Percentiles rank a stretch among this genome's conserved stretches.
Evolutionary conservation across 2,797 vertebrate species (phyloP).

Genomic region (Salmo trutta): DNA sequence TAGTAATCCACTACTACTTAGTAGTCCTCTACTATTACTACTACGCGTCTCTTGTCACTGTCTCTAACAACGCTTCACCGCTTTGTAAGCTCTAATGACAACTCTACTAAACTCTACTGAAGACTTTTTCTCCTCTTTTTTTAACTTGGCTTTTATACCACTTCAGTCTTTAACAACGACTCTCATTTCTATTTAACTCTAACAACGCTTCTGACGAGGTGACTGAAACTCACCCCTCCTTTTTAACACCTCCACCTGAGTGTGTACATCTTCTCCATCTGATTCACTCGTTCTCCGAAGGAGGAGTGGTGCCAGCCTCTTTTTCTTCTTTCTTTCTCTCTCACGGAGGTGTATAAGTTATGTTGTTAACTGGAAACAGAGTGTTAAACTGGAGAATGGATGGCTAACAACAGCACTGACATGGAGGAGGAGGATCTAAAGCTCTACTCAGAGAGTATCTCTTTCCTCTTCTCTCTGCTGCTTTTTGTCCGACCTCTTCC

Average conservation of each 20-base stretch:
- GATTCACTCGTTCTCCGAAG: constrained; percentile 1
- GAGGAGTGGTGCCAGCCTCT: constrained; percentile 15
- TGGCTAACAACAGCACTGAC: not conserved
- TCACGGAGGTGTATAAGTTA: not conserved
- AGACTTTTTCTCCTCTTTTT: constrained; percentile 30
- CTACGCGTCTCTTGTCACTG: not conserved
- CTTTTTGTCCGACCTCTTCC: constrained; percentile 1
- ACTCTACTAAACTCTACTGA: not conserved
- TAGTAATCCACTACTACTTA: too few species aligned
- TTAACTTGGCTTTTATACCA: constrained; percentile 46
- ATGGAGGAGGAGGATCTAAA: not conserved
- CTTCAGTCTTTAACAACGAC: not conserved
- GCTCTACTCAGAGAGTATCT: constrained; percentile 1
- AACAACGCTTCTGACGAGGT: constrained; percentile 63
- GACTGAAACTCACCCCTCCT: constrained; percentile 35
- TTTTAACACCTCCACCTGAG: constrained; percentile 29
- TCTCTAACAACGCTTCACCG: not conserved
- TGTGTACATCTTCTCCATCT: constrained; percentile 1
- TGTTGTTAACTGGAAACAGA: not conserved
- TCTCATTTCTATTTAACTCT: constrained; percentile 41
- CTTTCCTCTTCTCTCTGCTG: constrained; percentile 10
- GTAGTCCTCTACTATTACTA: constrained; percentile 23
- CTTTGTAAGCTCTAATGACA: constrained; percentile 16
- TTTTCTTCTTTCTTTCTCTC: constrained; percentile 18
- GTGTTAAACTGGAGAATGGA: not conserved